Base-by-base conservation (phyloP, 2,888 invertebrate genomes). In the Agonopterix arenella region DNA sequence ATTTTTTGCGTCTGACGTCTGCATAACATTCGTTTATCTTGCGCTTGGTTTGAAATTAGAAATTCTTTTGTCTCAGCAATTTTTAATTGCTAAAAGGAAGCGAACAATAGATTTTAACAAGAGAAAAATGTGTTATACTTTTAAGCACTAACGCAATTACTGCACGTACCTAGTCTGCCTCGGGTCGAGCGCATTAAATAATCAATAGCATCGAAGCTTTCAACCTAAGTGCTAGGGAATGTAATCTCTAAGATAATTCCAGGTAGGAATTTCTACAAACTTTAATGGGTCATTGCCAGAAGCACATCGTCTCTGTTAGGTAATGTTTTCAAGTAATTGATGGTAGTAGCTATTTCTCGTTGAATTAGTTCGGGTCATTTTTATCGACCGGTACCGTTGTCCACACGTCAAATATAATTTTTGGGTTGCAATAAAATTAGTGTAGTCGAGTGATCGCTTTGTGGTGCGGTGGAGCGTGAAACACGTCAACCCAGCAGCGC, bases 1-100 rank as follows among this genome's bases (percentile, higher is more conserved):
- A 66, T 71, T 76, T 78, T 76, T 76, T 73, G 2, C 70, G 28
- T 28, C 28, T 28, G 28, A 5, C 65, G 68, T 63, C 72, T 73
- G 73, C 71, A 68, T 70, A 72, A 75, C 77, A 73, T 79, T 83
- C 80, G 79, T 80, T 79, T 80, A 78, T 80, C 75, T 76, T 76
- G 70, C 62, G 69, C 80, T 68, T 68, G 71, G 73, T 73, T 79
- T 69, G 66, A 73, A 81, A 83, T 84, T 82, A 83, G 76, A 83
- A 81, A 84, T 83, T 83, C 83, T 76, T 83, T 83, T 83, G 83
- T 83, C 71, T 73, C 62, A 55, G 62, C 67, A 66, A 70, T 76
- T 72, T 78, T 76, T 80, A 83, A 83, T 79, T 80, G 76, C 75
- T 75, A 80, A 73, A 75, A 76, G 72, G 72, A 76, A 76, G 74